Percentiles rank a stretch among this genome's conserved stretches.
Conservation (phyloP, 2,888 invertebrate genomes). For the Tenthredo amoena region DNA sequence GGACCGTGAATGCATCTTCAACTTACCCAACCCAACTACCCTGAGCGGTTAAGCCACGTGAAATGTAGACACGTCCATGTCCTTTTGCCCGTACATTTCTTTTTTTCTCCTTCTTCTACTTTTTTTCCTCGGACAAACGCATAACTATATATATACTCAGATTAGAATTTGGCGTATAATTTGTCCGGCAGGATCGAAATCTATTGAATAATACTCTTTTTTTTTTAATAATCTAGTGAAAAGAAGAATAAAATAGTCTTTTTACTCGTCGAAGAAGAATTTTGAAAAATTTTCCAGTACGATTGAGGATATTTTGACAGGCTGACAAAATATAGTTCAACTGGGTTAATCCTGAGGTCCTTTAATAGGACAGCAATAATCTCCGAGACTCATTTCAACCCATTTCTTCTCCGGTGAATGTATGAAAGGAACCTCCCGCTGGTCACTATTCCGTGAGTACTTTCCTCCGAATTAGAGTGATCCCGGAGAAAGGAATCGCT, state of each 20-base stretch:
- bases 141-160: conserved; percentile 31
- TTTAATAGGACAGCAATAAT: conserved; percentile 61
- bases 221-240: neutral
- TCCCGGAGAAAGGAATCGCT: conserved; percentile 72
- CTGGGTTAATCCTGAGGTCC: conserved; percentile 26
- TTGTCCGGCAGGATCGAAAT: neutral
- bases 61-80: conserved; percentile 70
- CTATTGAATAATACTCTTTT: neutral
- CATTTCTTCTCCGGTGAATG: conserved; percentile 70
- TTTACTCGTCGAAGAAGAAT: conserved; percentile 42
- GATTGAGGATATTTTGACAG: conserved; percentile 35
- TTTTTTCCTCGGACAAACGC: conserved; percentile 47
- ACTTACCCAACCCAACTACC: conserved; percentile 75
- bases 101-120: conserved; percentile 38
- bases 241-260: neutral
- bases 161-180: neutral
- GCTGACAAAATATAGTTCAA: conserved; percentile 42
- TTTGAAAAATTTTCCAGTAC: neutral
- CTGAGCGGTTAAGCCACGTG: conserved; percentile 74
- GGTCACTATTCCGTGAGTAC: conserved; percentile 64
- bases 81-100: conserved; percentile 62
- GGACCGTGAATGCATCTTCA: conserved; percentile 75
- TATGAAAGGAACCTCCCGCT: conserved; percentile 70
- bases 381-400: conserved; percentile 73
- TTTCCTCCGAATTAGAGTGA: conserved; percentile 66